Conservation (phyloP, 2,113 vertebrate species). For the Hydropotes inermis region DNA sequence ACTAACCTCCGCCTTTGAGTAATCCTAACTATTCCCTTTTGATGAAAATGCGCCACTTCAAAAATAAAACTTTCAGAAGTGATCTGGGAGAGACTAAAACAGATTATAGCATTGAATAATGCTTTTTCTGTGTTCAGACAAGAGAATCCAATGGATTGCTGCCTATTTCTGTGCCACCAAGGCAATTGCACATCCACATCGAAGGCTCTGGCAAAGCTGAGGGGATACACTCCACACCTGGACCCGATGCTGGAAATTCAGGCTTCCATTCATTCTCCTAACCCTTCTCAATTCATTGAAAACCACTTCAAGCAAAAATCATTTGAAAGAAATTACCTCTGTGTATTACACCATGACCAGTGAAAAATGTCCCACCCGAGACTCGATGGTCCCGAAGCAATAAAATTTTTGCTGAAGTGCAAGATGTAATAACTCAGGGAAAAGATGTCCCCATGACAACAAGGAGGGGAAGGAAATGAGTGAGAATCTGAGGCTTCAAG, state of each 20-base stretch:
- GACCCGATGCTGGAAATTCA: not conserved
- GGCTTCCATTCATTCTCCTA: constrained; percentile 50
- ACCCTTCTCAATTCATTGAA: constrained; percentile 74
- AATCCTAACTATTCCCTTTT: not conserved
- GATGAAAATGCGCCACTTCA: not conserved
- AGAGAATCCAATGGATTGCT: constrained; percentile 32
- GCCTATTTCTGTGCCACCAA: not conserved
- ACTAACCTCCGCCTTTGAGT: not conserved
- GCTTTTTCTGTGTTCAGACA: not conserved
- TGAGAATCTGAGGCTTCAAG: constrained; percentile 52
- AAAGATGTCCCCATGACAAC: constrained; percentile 80
- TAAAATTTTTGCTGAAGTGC: constrained; percentile 81
- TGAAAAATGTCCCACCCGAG: constrained; percentile 78
- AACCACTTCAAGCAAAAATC: constrained; percentile 82
- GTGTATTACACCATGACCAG: constrained; percentile 55
- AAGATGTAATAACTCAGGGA: constrained; percentile 77
- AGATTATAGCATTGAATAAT: not conserved
- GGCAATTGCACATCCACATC: constrained; percentile 1
- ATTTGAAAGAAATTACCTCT: constrained; percentile 81
- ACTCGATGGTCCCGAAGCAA: constrained; percentile 78
- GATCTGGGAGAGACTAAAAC: constrained; percentile 42
- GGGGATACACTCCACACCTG: not conserved
- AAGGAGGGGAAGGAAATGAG: constrained; percentile 66
- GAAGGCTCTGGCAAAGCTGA: constrained; percentile 52
- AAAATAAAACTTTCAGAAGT: constrained; percentile 52